Evolutionary conservation across 2,888 invertebrate species (phyloP), one percentile per base, ranked within the genome.

Genomic region (Cancer borealis): DNA sequence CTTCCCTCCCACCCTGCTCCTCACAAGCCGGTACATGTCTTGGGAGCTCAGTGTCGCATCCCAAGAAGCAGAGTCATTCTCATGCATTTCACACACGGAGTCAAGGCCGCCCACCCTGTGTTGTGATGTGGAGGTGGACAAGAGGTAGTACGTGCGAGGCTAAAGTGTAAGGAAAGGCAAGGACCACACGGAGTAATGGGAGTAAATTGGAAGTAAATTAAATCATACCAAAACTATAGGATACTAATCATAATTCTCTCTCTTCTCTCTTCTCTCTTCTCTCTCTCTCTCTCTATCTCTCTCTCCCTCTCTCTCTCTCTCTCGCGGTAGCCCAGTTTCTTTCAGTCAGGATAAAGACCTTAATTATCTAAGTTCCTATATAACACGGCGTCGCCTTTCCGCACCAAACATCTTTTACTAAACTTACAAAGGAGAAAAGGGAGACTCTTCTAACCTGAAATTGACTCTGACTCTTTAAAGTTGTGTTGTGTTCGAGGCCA

Each of bases 231-330:
- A 21, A 66, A 66, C 8, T n/a, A 21, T n/a, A 66, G 14, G 54
- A 66, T 66, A 21, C 3, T 66, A 21, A 66, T 66, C 12, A 21
- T 21, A 66, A 66, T 45, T n/a, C 39, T 47, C 14, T 45, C 88
- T 30, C 39, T 45, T 89, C 26, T 26, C 47, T 49, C 17, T 66
- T 6, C 6, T n/a, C n/a, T n/a, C 4, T n/a, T 66, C 66, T 66
- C 66, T 66, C 66, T 66, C 66, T 66, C 66, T 66, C 66, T 66
- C 66, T 88, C 88, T 88, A 46, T 88, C 88, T 88, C 88, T 88
- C 88, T 46, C 88, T 88, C 88, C 47, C 89, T 89, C n/a, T n/a
- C n/a, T n/a, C n/a, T n/a, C n/a, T n/a, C 4, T 30, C 30, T 79
- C 14, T 79, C 30, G 12, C 14, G 6, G 4, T 6, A 12, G 14